Percentiles rank a stretch among this genome's conserved stretches.
Conservation (phyloP, 1,140 invertebrate genomes). For the Drosophila lowei region DNA sequence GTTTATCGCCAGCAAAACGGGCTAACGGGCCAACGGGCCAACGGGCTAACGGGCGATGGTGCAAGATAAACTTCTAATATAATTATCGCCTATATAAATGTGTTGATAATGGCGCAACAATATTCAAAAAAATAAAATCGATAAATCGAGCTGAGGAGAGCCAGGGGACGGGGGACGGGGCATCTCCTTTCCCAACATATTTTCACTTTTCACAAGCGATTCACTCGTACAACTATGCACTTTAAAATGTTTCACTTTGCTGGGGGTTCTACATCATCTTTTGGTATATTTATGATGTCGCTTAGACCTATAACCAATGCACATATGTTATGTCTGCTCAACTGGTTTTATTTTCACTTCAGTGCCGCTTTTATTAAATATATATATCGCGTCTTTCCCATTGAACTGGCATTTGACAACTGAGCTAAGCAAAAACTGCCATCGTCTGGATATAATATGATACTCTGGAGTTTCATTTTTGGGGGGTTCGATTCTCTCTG, state of each 20-base stretch:
- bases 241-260: neutral
- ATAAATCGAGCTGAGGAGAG: constrained; percentile 51
- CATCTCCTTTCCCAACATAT: constrained; percentile 8
- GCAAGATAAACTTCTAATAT: constrained; percentile 74
- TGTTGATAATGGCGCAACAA: constrained; percentile 79
- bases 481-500: constrained; percentile 24
- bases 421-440: constrained; percentile 54
- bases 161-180: neutral
- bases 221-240: constrained; percentile 17
- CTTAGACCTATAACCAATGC: constrained; percentile 5
- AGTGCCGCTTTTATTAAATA: constrained; percentile 43
- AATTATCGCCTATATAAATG: constrained; percentile 80
- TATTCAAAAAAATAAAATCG: constrained; percentile 78
- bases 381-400: constrained; percentile 66
- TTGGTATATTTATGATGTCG: too few relatives aligned
- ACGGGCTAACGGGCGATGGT: constrained; percentile 23
- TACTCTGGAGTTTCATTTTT: constrained; percentile 30
- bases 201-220: constrained; percentile 24
- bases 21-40: constrained; percentile 6
- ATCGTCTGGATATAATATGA: constrained; percentile 46
- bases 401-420: constrained; percentile 66
- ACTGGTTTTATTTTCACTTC: constrained; percentile 44
- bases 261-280: constrained; percentile 12
- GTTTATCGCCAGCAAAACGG: constrained; percentile 34
- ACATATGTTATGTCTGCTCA: constrained; percentile 43